A percentile compares a stretch with the other conserved stretches of the same genome.
Conservation (phyloP, 2,888 invertebrate species). For the Cyrtodaria siliqua region DNA sequence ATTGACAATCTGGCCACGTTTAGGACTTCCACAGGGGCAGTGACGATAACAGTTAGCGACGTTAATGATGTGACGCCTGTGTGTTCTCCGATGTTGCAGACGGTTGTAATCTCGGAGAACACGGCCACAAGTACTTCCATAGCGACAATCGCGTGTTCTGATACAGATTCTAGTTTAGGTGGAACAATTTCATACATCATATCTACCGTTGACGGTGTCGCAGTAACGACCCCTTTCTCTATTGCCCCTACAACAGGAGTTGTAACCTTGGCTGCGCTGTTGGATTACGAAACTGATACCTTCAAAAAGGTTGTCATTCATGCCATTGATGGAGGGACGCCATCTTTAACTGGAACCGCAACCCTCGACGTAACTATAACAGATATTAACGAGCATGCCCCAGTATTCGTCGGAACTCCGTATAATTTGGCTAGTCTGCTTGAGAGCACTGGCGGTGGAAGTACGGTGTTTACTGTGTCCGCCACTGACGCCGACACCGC, state of each 20-base stretch:
- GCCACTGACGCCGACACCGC: constrained; percentile 74
- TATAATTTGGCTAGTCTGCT: constrained; percentile 24
- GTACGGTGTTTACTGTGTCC: constrained; percentile 47
- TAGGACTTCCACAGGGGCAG: constrained; percentile 90
- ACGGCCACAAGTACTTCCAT: constrained; percentile 51
- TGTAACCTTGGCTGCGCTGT: constrained; percentile 34
- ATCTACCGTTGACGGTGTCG: constrained; percentile 56
- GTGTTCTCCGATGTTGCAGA: constrained; percentile 65
- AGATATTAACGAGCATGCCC: constrained; percentile 58
- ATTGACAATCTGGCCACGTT: constrained; percentile 64
- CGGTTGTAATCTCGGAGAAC: constrained; percentile 63
- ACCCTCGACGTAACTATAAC: constrained; percentile 84
- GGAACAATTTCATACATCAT: constrained; percentile 62
- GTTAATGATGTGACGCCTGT: constrained; percentile 89
- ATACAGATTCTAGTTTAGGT: constrained; percentile 65
- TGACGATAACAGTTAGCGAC: constrained; percentile 94
- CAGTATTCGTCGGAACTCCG: constrained; percentile 36
- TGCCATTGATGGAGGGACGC: constrained; percentile 85
- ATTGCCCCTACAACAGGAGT: constrained; percentile 50
- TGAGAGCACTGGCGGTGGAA: constrained; percentile 34
- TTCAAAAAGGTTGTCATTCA: constrained; percentile 38
- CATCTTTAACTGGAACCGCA: constrained; percentile 94
- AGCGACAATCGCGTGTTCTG: constrained; percentile 63
- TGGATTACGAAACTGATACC: constrained; percentile 56
- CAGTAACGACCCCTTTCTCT: constrained; percentile 62